phyloP scores from a whole-genome alignment of 2,888 invertebrate genomes.

The Perdita meconis region DNA sequence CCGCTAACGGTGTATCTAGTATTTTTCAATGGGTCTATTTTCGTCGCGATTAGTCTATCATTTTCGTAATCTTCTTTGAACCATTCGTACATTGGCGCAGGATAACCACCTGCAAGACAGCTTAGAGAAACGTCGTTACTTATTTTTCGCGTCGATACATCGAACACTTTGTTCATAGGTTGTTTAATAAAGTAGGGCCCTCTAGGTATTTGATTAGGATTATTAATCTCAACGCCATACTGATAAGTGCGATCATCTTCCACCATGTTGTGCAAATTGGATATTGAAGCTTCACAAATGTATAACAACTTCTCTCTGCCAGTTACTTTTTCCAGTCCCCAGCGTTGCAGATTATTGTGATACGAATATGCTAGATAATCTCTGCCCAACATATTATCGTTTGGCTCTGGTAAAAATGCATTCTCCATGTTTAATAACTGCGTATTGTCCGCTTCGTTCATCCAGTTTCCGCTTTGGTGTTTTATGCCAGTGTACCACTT shows the following conservation, averaged over 20 bases:
- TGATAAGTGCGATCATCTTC: slow-evolving; percentile 92
- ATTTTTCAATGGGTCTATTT: slow-evolving; percentile 91
- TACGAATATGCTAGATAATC: slow-evolving; percentile 92
- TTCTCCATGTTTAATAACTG: slow-evolving; percentile 92
- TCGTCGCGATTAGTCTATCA: slow-evolving; percentile 89
- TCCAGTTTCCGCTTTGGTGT: slow-evolving; percentile 91
- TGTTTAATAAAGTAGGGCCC: slow-evolving; percentile 96
- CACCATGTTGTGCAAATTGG: slow-evolving; percentile 89
- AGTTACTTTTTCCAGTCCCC: slow-evolving; percentile 93
- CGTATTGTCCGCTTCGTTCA: slow-evolving; percentile 93
- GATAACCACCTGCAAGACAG: slow-evolving; percentile 94
- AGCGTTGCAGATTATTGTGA: slow-evolving; percentile 87
- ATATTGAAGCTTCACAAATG: slow-evolving; percentile 95
- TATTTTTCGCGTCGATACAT: slow-evolving; percentile 89
- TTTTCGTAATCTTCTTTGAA: slow-evolving; percentile 94
- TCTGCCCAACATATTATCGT: slow-evolving; percentile 85
- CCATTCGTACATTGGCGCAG: slow-evolving; percentile 96
- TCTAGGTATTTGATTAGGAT: slow-evolving; percentile 92
- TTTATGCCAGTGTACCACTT: slow-evolving; percentile 94
- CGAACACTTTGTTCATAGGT: slow-evolving; percentile 93
- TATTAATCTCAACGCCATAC: slow-evolving; percentile 93
- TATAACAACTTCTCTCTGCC: slow-evolving; percentile 92
- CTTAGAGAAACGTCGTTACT: slow-evolving; percentile 91
- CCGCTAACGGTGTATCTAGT: slow-evolving; percentile 94
- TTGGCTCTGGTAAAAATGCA: slow-evolving; percentile 90